Conservation (phyloP, 2,888 invertebrate genomes). For the Melitaea athalia region DNA sequence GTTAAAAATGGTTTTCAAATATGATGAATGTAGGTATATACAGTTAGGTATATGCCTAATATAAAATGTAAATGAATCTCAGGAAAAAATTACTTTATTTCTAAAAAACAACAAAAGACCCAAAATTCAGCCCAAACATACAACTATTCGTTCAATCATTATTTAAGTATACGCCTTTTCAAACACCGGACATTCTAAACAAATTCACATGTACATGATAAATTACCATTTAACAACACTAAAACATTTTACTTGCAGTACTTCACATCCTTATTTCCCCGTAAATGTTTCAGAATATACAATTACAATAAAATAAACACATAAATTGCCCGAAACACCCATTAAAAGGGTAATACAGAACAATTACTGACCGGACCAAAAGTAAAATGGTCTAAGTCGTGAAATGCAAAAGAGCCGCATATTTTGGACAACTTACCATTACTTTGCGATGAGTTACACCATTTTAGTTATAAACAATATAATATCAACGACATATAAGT, state of each 20-base stretch:
- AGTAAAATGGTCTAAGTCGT: slow-evolving; percentile 33
- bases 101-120: too few species aligned
- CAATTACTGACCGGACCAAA: slow-evolving; percentile 25
- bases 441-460: slow-evolving; percentile 34
- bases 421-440: slow-evolving; percentile 43
- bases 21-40: too few species aligned
- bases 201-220: not conserved
- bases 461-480: not conserved
- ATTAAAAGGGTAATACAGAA: slow-evolving; percentile 24
- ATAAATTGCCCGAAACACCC: slow-evolving; percentile 30
- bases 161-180: not conserved
- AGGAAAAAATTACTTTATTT: too few species aligned
- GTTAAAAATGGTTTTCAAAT: too few species aligned
- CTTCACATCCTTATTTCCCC: slow-evolving; percentile 20
- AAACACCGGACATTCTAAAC: not conserved
- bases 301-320: slow-evolving; percentile 35
- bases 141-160: not conserved
- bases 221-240: not conserved
- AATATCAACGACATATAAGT: not conserved
- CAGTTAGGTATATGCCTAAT: too few species aligned
- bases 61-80: too few species aligned
- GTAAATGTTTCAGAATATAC: slow-evolving; percentile 22
- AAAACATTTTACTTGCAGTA: slow-evolving; percentile 21
- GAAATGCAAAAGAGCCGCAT: slow-evolving; percentile 43
- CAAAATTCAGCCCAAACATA: too few species aligned